Base-by-base conservation (phyloP, 2,113 vertebrate species). In the Scalopus aquaticus region DNA sequence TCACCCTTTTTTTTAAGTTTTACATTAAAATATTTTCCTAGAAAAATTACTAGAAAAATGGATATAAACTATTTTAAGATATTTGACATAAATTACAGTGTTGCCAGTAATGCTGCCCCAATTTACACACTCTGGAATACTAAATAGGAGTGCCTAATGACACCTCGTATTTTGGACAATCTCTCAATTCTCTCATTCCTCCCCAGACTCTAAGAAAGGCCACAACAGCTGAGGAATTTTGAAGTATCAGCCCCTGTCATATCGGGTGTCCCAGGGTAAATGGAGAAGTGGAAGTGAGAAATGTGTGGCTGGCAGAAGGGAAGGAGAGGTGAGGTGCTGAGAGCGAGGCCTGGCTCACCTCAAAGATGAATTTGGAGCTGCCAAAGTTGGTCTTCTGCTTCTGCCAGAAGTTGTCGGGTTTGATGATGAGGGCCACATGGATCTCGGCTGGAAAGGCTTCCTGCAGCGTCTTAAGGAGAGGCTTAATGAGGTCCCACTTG, bases 331-430 rank as follows among this genome's bases (percentile, higher is more conserved):
- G 13, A 65, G 16, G 4, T 26, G 15, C 26, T 58, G 5, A 69
- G 20, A 74, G 35, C n/a, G n/a, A 69, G 7, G 16, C 56, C 16
- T 44, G 83, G 42, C 98, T 98, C 97, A 99, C 99, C 99, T 99
- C 99, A 95, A 99, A 99, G 97, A 99, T 99, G 97, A 99, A 99
- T 97, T 99, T 99, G 80, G 99, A 99, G 95, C 99, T 99, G 97
- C 99, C 99, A 0, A 99, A 99, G 98, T 99, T 99, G 3, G 99
- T 99, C 97, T 99, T 99, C 98, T 99, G 99, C 77, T 99, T 99
- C 98, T 99, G 99, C 99, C 99, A 99, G 98, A 99, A 99, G 98
- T 99, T 99, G 98, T 99, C 99, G 0, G 99, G 99, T 97, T 99
- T 99, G 97, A 99, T 99, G 98, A 99, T 99, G 96, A 99, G 99